These are phyloP conservation scores for Nomia melanderi DNA, from an alignment of 1,140 invertebrate species.

Conservation along the genomic window DNA sequence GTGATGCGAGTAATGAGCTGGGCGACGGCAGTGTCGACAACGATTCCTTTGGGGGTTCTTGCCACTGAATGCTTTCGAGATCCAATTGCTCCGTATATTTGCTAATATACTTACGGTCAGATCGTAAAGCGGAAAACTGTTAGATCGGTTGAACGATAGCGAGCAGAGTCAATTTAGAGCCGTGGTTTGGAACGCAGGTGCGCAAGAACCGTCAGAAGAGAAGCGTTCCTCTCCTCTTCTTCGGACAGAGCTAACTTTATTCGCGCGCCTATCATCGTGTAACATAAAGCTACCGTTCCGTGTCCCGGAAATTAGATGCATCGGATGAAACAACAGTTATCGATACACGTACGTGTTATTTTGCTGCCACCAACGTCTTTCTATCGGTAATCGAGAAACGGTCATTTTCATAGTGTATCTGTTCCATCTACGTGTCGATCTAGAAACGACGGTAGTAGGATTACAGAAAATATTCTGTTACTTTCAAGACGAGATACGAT, in stretches of 20 bases:
- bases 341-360: conserved; percentile 74
- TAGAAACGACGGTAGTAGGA: neutral
- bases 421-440: conserved; percentile 24
- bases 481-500: neutral
- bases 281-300: conserved; percentile 6
- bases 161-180: conserved; percentile 37
- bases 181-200: conserved; percentile 57
- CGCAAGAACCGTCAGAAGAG: conserved; percentile 53
- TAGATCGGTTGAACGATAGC: conserved; percentile 34
- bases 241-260: neutral
- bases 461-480: conserved; percentile 12
- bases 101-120: conserved; percentile 58
- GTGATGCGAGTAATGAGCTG: conserved; percentile 8
- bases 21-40: no score
- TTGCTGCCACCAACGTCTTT: conserved; percentile 78
- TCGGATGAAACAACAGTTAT: conserved; percentile 31
- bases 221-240: conserved; percentile 23
- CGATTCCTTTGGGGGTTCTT: neutral
- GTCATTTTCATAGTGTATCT: conserved; percentile 27
- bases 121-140: conserved; percentile 56
- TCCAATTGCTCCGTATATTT: conserved; percentile 46
- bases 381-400: conserved; percentile 31
- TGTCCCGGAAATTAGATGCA: conserved; percentile 3
- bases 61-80: conserved; percentile 29
- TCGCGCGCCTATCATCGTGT: conserved; percentile 23